These are phyloP conservation scores for Phrynocephalus guinanensis DNA, from an alignment of 2,797 vertebrate species.

Conservation along the genomic window DNA sequence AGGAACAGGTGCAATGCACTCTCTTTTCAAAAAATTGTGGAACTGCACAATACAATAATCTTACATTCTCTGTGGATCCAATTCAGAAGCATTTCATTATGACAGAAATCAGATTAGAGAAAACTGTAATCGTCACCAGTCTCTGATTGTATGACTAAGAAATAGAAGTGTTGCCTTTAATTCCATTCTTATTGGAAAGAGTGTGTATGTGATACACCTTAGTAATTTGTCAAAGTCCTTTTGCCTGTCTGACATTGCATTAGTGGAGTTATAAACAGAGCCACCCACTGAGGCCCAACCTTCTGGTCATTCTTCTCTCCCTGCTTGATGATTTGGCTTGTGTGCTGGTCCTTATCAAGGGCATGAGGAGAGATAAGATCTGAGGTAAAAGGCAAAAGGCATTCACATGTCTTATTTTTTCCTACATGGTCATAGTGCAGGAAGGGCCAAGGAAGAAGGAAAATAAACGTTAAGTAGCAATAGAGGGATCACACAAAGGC, in stretches of 20 bases:
- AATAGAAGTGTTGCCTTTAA: background rate
- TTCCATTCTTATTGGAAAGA: slow-evolving; percentile 4
- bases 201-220: background rate
- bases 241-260: background rate
- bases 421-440: background rate
- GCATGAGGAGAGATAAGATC: background rate
- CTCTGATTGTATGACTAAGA: background rate
- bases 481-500: background rate
- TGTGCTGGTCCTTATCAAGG: background rate
- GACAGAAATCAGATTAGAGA: background rate
- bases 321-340: background rate
- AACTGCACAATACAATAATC: background rate
- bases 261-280: background rate
- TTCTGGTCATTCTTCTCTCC: background rate
- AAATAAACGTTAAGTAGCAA: background rate
- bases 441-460: background rate
- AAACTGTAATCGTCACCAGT: background rate
- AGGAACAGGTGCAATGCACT: slow-evolving; percentile 1
- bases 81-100: background rate
- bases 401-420: background rate
- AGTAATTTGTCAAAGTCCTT: background rate
- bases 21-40: background rate
- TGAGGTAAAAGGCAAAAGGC: background rate
- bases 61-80: background rate
- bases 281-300: background rate